Conservation (phyloP, 2,888 invertebrate genomes). For the Acleris emargana region DNA sequence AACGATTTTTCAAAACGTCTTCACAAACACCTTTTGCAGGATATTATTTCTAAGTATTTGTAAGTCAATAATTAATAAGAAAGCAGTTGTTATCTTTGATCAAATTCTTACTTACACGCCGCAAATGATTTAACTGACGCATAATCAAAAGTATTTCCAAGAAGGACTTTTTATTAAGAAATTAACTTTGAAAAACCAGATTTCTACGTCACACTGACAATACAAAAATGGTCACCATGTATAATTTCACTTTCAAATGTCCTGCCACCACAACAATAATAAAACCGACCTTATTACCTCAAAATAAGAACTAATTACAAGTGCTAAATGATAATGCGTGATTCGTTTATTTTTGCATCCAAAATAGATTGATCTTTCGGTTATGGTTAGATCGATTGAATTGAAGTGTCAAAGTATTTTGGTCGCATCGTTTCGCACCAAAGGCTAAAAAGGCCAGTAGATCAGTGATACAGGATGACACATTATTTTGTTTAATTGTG, state of each 20-base stretch:
- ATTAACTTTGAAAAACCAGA: neutral
- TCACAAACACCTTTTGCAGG: too few species aligned
- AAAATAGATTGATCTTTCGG: conserved; percentile 2
- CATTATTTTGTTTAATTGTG: conserved; percentile 44
- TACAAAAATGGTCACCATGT: conserved; percentile 7
- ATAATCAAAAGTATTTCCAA: too few species aligned
- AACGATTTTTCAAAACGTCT: too few species aligned
- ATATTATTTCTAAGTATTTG: too few species aligned
- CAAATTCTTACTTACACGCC: too few species aligned
- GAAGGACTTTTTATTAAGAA: neutral
- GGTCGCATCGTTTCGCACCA: conserved; percentile 41
- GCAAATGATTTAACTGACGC: too few species aligned
- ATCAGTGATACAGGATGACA: conserved; percentile 51
- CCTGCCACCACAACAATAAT: conserved; percentile 8
- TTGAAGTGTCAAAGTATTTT: neutral
- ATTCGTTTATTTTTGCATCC: conserved; percentile 16
- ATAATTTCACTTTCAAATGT: conserved; percentile 28
- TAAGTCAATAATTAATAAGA: too few species aligned
- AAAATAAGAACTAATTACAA: conserved; percentile 29
- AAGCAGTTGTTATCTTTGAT: too few species aligned
- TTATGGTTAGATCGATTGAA: neutral
- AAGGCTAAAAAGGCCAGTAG: conserved; percentile 49
- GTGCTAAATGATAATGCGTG: conserved; percentile 18
- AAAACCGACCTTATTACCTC: conserved; percentile 19
- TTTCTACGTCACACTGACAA: neutral